Evolutionary conservation across 2,113 vertebrate species (phyloP), one percentile per base, ranked within the genome.

Genomic region (Carlito syrichta): DNA sequence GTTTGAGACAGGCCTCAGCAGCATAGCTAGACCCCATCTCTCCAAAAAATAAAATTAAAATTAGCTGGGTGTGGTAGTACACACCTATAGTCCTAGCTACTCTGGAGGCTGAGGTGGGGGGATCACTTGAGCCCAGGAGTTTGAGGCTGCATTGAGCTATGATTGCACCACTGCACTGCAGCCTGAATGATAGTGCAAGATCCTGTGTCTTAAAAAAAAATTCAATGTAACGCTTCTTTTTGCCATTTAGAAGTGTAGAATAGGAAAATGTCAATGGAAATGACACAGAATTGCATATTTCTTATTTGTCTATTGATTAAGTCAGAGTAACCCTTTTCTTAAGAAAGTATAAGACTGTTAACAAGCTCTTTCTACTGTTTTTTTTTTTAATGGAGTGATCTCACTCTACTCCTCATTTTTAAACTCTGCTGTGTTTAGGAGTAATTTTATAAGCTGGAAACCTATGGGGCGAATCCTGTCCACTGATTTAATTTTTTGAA

Each of bases 321-420:
- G 90, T 94, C 20, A 76, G 74, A 86, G 38, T 23, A 77, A 95
- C 45, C 13, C 10, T 84, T 97, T 91, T 94, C 71, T 86, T 54
- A 52, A 17, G 73, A 97, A 91, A 93, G 66, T 8, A 1, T 60
- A 54, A 63, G 20, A 9, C 30, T 60, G 11, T 88, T 86, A 84
- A 86, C 23, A 82, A 77, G 10, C 35, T 92, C 12, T 86, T 54
- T 93, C 40, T 45, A 45, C 30, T 91, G 6, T 45, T 83, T 56
- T 94, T n/a, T n/a, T n/a, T 94, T 90, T 40, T 92, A 74, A 81
- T 88, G 50, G 69, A 66, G 58, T 62, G 19, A 86, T 86, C 32
- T 86, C 82, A 48, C 23, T 17, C 38, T 90, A 43, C 19, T 86
- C 23, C 52, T 82, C 20, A 69, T 92, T 87, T 62, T 71, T 60